phyloP scores from a whole-genome alignment of 1,140 invertebrate genomes.

The Drosophila aff. region DNA sequence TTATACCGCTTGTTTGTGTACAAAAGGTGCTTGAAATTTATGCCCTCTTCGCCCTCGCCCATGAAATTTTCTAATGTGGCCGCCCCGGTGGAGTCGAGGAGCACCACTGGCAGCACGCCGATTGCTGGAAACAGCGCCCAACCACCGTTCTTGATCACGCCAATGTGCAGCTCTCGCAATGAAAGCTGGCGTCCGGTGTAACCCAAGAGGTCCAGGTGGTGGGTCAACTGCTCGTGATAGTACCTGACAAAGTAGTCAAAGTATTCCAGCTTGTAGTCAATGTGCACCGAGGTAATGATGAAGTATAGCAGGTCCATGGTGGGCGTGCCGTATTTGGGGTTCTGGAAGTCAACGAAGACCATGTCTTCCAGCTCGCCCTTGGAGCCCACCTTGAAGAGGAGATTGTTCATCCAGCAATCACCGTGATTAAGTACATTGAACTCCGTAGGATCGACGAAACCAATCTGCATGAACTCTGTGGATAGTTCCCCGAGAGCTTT shows the following conservation, averaged over 20 bases:
- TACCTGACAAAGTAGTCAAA: constrained; percentile 72
- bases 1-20: constrained; percentile 57
- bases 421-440: constrained; percentile 88
- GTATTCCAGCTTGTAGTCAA: constrained; percentile 63
- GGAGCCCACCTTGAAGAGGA: constrained; percentile 86
- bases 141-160: constrained; percentile 48
- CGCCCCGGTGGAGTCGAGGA: constrained; percentile 56
- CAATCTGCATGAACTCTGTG: constrained; percentile 9
- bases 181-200: constrained; percentile 48
- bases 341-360: constrained; percentile 76
- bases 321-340: constrained; percentile 63
- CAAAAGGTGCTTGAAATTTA: constrained; percentile 55
- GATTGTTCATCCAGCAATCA: constrained; percentile 89
- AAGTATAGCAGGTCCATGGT: constrained; percentile 65
- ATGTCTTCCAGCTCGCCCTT: constrained; percentile 76
- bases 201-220: constrained; percentile 60
- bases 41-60: constrained; percentile 15
- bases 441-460: constrained; percentile 75
- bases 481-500: background rate
- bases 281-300: constrained; percentile 66
- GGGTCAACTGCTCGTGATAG: constrained; percentile 68
- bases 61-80: constrained; percentile 75
- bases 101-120: constrained; percentile 59
- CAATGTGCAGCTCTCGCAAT: constrained; percentile 60
- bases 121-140: constrained; percentile 39